phyloP scores from a whole-genome alignment of 53 echinoderm and acorn worm genomes.

The Glandiceps talaboti region DNA sequence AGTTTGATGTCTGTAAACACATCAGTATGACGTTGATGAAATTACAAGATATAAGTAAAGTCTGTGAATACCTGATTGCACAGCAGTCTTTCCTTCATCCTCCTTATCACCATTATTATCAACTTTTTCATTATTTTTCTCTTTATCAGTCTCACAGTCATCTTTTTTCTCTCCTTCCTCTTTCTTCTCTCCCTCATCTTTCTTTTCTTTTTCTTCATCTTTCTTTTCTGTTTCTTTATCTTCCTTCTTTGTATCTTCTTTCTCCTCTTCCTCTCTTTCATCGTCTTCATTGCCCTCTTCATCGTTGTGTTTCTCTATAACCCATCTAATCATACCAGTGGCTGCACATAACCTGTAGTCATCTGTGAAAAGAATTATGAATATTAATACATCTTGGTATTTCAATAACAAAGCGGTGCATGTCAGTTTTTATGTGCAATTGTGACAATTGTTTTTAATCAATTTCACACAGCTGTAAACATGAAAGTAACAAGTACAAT shows the following conservation, averaged over 20 bases:
- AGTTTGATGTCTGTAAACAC: too few species aligned
- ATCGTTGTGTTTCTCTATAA: conserved; percentile 70
- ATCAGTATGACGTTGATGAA: too few species aligned
- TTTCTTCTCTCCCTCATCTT: neutral
- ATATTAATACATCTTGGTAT: neutral
- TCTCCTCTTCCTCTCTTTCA: conserved; percentile 15
- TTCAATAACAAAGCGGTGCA: too few species aligned
- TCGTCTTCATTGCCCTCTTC: conserved; percentile 48
- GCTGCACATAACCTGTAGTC: conserved; percentile 79
- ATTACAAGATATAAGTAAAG: too few species aligned
- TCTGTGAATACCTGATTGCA: neutral
- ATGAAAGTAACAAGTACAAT: too few species aligned
- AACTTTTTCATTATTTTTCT: too few species aligned
- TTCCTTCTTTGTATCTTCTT: conserved; percentile 15
- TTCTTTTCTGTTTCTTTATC: neutral
- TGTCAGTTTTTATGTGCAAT: too few species aligned
- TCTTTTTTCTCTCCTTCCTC: neutral
- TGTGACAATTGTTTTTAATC: too few species aligned
- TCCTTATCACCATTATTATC: neutral
- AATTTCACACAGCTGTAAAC: too few species aligned
- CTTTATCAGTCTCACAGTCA: neutral
- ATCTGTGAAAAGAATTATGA: conserved; percentile 39
- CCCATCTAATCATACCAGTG: conserved; percentile 65
- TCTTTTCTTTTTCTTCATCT: neutral
- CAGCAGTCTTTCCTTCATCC: neutral